phyloP scores from a whole-genome alignment of 1,140 invertebrate species.

The Drosophila quadrilineata region DNA sequence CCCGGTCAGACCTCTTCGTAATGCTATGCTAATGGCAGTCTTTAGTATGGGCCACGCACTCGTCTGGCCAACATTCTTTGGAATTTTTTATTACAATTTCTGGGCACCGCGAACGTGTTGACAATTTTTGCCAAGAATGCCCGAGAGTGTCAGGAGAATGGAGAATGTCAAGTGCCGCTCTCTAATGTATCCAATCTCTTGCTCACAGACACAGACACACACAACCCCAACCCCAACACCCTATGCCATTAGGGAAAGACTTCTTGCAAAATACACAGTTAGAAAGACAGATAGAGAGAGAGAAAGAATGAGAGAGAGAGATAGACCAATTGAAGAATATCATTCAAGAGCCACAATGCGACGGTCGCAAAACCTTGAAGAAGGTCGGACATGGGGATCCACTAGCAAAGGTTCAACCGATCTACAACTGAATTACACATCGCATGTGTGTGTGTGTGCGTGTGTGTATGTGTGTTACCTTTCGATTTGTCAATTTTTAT shows the following conservation, averaged over 20 bases:
- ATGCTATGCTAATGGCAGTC: constrained; percentile 34
- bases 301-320: too few species aligned
- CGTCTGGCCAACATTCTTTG: constrained; percentile 38
- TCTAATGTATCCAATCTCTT: too few species aligned
- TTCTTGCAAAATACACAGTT: too few species aligned
- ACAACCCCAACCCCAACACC: not conserved
- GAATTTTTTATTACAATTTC: constrained; percentile 41
- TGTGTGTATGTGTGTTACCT: too few species aligned
- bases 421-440: constrained; percentile 11
- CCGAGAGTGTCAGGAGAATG: constrained; percentile 5
- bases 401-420: too few species aligned
- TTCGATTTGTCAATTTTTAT: constrained; percentile 49
- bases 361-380: constrained; percentile 37
- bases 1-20: constrained; percentile 7
- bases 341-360: constrained; percentile 15
- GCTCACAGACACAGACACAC: not conserved
- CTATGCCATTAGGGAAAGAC: not conserved
- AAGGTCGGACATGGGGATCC: constrained; percentile 7
- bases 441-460: constrained; percentile 1
- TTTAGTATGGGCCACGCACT: constrained; percentile 42
- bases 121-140: constrained; percentile 15
- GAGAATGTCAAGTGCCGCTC: constrained; percentile 17
- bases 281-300: too few species aligned
- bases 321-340: constrained; percentile 32
- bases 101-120: constrained; percentile 36